Base-by-base conservation (phyloP, 1,140 invertebrate species). In the Diploscapter pachys region DNA sequence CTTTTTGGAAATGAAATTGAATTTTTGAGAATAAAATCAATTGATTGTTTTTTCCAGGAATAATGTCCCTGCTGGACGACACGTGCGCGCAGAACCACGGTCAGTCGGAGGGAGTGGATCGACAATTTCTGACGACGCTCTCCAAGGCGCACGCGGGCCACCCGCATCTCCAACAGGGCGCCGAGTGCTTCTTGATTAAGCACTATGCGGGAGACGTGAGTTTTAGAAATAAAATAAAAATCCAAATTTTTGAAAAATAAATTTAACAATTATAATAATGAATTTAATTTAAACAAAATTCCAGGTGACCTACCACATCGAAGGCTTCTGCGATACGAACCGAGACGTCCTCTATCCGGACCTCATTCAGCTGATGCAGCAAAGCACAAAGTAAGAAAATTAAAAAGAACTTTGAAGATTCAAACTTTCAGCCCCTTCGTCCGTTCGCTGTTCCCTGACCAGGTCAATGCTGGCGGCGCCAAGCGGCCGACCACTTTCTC, bases 241-340 rank as follows among this genome's bases (percentile, higher is more conserved):
- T 8, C 31, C 0, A 31, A 31, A 31, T 31, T 31, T 31, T 31
- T 31, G 31, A 31, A 31, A 31, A 31, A 31, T 31, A 31, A 31
- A 31, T 31, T 31, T 31, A 31, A 31, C 0, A 31, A 31, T 31
- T 31, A 31, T 31, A 31, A 31, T 31, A 31, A 31, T 1, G 31
- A 31, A 31, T 31, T 31, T 31, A 31, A 31, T 31, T 31, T 31
- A 31, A 31, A 31, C 31, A 31, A 5, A 3, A 67, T 13, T 72
- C 54, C 54, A 72, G 85, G 91, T 92, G 4, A 87, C 87, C 13
- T 92, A 92, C 82, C 88, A 90, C 74, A 89, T 90, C 50, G 89
- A 90, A 49, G 90, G 90, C n/a, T 92, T 92, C 83, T 91, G 91
- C 86, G 91, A 92, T 79, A 89, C 90, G 80, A 92, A 92, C 85